Percentiles rank a stretch among this genome's conserved stretches.
Evolutionary conservation across 2,888 invertebrate species (phyloP).

Genomic region (Apocheima hispidaria): DNA sequence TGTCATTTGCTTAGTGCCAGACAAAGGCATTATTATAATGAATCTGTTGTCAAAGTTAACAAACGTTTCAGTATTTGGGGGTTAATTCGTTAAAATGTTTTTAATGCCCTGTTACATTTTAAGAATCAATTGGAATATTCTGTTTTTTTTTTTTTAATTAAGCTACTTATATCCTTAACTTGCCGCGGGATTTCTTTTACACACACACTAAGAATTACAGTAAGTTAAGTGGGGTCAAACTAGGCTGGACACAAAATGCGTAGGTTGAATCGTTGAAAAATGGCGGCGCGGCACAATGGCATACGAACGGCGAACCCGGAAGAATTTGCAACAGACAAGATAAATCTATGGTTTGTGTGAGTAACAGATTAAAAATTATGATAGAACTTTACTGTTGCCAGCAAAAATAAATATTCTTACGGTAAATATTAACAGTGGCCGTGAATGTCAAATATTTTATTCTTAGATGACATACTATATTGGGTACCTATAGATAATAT

Average conservation of each 20-base stretch:
- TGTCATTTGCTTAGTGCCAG: too few relatives aligned
- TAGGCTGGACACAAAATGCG: conserved; percentile 65
- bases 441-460: not conserved
- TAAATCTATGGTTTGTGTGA: conserved; percentile 70
- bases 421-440: not conserved
- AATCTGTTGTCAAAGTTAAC: too few relatives aligned
- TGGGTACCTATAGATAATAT: not conserved
- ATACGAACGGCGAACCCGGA: conserved; percentile 80
- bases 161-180: not conserved
- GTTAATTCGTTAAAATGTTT: too few relatives aligned
- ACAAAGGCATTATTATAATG: too few relatives aligned
- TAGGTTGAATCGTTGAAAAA: conserved; percentile 84
- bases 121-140: too few relatives aligned
- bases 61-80: too few relatives aligned
- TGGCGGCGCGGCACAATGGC: conserved; percentile 80
- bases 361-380: conserved; percentile 28
- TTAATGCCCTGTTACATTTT: too few relatives aligned
- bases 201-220: conserved; percentile 27
- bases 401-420: not conserved
- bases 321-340: conserved; percentile 77
- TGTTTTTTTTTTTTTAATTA: too few relatives aligned
- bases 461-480: not conserved
- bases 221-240: conserved; percentile 55
- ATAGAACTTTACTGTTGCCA: conserved; percentile 3
- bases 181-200: conserved; percentile 1